Conservation (phyloP, 1,140 invertebrate species). For the Drosophila auraria region DNA sequence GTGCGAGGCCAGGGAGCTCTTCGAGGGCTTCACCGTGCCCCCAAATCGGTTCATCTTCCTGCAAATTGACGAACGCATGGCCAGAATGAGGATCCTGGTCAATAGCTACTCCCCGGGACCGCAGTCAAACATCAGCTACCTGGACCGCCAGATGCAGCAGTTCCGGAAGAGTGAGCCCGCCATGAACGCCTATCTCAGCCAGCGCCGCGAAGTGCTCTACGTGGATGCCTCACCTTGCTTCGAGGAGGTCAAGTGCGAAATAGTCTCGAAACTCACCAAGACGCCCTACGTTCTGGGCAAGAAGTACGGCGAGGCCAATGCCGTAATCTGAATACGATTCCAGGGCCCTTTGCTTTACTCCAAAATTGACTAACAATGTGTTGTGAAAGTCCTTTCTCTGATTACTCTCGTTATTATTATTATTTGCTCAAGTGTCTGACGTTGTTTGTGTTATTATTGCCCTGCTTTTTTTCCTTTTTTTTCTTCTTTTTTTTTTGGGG, state of each 20-base stretch:
- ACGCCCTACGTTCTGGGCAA: constrained; percentile 72
- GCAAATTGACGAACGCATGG: constrained; percentile 63
- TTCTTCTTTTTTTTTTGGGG: constrained; percentile 11
- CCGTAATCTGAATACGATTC: constrained; percentile 32
- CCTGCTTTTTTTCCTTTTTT: constrained; percentile 22
- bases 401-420: constrained; percentile 61
- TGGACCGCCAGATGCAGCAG: constrained; percentile 75
- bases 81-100: constrained; percentile 52
- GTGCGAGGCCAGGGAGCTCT: constrained; percentile 70
- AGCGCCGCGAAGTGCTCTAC: constrained; percentile 73
- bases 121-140: constrained; percentile 50
- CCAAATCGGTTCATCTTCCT: constrained; percentile 73
- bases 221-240: constrained; percentile 68
- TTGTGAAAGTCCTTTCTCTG: constrained; percentile 44
- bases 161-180: constrained; percentile 57
- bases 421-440: constrained; percentile 75
- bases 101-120: constrained; percentile 56
- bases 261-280: constrained; percentile 62
- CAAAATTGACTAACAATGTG: constrained; percentile 55
- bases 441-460: constrained; percentile 37
- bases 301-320: constrained; percentile 64
- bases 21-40: constrained; percentile 71
- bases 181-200: constrained; percentile 65
- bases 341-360: constrained; percentile 5
- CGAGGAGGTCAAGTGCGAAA: constrained; percentile 67